Conservation (phyloP, 2,888 invertebrate species). For the Podotricha telesiphe region DNA sequence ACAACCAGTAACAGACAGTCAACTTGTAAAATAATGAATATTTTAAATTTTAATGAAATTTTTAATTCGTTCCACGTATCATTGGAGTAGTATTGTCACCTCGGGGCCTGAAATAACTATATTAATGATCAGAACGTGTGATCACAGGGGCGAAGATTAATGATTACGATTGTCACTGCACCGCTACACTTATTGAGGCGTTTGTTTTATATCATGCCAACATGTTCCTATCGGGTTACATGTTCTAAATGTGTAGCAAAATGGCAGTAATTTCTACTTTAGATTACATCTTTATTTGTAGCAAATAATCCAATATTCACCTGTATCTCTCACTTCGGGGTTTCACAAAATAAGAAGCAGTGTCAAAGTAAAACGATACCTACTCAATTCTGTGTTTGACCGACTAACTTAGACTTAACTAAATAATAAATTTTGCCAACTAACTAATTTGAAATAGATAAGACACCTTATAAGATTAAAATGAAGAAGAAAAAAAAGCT, state of each 20-base stretch:
- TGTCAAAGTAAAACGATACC: no score
- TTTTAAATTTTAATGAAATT: constrained; percentile 40
- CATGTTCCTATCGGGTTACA: constrained; percentile 15
- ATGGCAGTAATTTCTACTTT: not conserved
- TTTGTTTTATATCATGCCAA: constrained; percentile 33
- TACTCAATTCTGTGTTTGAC: no score
- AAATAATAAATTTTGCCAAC: no score
- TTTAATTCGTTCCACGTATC: constrained; percentile 46
- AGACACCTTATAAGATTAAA: no score
- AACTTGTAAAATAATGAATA: not conserved
- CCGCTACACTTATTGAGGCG: constrained; percentile 42
- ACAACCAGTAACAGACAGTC: not conserved
- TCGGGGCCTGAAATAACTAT: constrained; percentile 52
- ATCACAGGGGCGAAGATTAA: constrained; percentile 64
- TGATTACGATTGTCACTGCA: constrained; percentile 46
- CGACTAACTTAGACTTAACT: no score
- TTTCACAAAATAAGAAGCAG: no score
- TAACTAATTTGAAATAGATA: no score
- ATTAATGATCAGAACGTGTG: constrained; percentile 66
- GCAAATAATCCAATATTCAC: no score
- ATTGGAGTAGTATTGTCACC: constrained; percentile 48
- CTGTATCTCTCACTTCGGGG: no score
- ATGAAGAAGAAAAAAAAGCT: no score
- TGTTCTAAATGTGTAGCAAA: constrained; percentile 5
- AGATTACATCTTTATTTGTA: not conserved